These are phyloP conservation scores for Ceratina australensis DNA, from an alignment of 1,140 invertebrate species.

Conservation along the genomic window DNA sequence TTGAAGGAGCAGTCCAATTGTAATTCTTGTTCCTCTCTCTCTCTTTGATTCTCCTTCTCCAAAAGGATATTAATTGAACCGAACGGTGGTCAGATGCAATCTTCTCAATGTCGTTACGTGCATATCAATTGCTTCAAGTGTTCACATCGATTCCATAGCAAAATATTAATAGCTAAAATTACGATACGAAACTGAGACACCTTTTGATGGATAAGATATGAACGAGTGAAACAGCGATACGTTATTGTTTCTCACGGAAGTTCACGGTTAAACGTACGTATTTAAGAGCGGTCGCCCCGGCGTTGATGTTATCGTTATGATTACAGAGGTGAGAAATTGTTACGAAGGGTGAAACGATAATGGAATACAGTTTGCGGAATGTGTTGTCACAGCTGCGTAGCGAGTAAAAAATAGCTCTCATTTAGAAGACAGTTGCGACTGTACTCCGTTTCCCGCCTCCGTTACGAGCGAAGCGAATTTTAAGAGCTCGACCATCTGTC, in stretches of 20 bases:
- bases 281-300: too few relatives aligned
- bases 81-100: neutral
- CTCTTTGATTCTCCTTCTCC: neutral
- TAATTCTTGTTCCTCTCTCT: slow-evolving; percentile 42
- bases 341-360: neutral
- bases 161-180: slow-evolving; percentile 16
- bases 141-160: too few relatives aligned
- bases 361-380: slow-evolving; percentile 11
- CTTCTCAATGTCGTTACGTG: slow-evolving; percentile 4
- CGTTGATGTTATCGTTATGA: neutral
- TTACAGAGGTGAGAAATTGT: slow-evolving; percentile 11
- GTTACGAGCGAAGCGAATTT: neutral
- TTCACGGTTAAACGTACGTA: neutral
- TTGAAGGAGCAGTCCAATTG: slow-evolving; percentile 46
- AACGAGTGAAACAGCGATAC: neutral
- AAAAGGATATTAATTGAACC: slow-evolving; percentile 59
- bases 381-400: slow-evolving; percentile 19
- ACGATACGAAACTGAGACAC: neutral
- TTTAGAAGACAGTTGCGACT: slow-evolving; percentile 27
- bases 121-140: slow-evolving; percentile 13
- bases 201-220: neutral
- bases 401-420: slow-evolving; percentile 3
- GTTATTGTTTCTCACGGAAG: neutral
- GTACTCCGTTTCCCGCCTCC: neutral
- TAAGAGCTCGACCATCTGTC: slow-evolving; percentile 10